A percentile compares a stretch with the other conserved stretches of the same genome.
phyloP scores from a whole-genome alignment of 2,797 vertebrate genomes.

The Trichosurus vulpecula region DNA sequence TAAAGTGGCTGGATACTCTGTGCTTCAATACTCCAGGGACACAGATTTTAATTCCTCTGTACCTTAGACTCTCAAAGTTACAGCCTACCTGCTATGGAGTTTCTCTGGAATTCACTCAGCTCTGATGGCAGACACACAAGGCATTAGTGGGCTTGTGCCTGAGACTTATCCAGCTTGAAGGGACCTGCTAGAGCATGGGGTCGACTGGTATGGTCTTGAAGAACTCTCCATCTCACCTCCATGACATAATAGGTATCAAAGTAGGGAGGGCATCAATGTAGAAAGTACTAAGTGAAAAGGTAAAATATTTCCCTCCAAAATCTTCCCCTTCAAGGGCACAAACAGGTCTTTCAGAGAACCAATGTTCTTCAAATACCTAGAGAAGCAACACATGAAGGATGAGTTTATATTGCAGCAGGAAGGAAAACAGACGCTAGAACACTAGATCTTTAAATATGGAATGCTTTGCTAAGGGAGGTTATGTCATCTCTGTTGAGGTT shows the following conservation, averaged over 20 bases:
- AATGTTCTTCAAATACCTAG: background rate
- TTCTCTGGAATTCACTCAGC: background rate
- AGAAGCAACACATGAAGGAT: background rate
- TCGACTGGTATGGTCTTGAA: background rate
- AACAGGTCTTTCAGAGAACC: background rate
- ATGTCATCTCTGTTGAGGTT: background rate
- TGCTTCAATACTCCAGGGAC: background rate
- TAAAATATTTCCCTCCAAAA: background rate
- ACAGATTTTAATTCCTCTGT: background rate
- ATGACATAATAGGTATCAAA: background rate
- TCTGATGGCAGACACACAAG: background rate
- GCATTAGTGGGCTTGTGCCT: background rate
- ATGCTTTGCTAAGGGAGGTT: background rate
- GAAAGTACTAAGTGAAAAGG: background rate
- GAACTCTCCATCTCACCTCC: background rate
- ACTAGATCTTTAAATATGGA: background rate
- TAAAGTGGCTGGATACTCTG: background rate
- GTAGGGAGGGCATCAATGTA: background rate
- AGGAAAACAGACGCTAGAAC: background rate
- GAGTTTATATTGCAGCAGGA: background rate
- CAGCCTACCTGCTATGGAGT: background rate
- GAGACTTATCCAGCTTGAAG: background rate
- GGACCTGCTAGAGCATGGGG: background rate
- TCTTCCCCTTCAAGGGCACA: background rate
- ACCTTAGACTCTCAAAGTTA: background rate